Conservation (phyloP, 2,113 vertebrate genomes). For the Callorhinus ursinus region DNA sequence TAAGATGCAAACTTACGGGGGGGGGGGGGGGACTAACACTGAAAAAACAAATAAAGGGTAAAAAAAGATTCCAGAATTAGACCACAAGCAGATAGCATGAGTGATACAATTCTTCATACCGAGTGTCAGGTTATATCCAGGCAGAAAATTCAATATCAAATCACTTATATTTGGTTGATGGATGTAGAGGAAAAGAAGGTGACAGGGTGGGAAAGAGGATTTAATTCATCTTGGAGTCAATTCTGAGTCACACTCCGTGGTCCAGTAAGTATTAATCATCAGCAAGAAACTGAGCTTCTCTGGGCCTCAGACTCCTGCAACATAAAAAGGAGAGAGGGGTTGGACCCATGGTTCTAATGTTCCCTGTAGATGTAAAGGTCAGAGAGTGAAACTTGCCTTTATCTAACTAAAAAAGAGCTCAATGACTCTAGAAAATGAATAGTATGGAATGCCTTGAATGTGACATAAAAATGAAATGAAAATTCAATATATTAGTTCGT, state of each 20-base stretch:
- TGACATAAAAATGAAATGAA: slow-evolving; percentile 3
- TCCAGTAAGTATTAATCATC: background rate
- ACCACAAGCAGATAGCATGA: background rate
- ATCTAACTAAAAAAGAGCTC: background rate
- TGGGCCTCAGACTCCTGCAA: background rate
- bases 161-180: background rate
- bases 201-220: background rate
- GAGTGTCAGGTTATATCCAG: background rate
- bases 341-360: fast-evolving
- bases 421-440: background rate
- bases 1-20: background rate
- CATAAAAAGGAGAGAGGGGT: too few relatives aligned
- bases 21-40: background rate
- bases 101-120: background rate
- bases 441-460: background rate
- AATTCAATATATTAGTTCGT: background rate
- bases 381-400: background rate
- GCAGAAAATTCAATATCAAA: background rate
- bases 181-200: background rate
- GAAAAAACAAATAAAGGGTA: background rate
- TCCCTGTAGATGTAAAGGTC: background rate
- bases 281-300: background rate
- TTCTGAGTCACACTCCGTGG: background rate
- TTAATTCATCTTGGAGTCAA: background rate
- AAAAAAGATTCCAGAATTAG: background rate